A percentile compares a stretch with the other conserved stretches of the same genome.
These are phyloP conservation scores for Scaptomyza cyrtandrae DNA, from an alignment of 2,888 invertebrate species.

Conservation along the genomic window DNA sequence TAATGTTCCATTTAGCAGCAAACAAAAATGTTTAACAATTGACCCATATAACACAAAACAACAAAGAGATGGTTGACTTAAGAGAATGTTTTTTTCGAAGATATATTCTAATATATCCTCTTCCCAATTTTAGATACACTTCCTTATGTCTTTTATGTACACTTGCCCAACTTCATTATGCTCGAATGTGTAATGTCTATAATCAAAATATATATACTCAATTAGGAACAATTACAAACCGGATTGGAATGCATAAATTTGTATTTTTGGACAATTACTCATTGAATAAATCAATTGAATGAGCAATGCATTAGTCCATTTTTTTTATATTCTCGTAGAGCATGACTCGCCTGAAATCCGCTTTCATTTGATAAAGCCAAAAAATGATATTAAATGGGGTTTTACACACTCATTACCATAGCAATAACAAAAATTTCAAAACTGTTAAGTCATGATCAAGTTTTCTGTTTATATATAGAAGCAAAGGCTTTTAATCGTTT, in stretches of 20 bases:
- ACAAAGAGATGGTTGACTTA: background rate
- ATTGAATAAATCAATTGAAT: conserved; percentile 20
- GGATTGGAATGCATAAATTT: conserved; percentile 32
- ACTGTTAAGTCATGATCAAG: conserved; percentile 44
- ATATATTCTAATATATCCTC: no score
- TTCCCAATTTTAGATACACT: background rate
- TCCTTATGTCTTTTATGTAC: background rate
- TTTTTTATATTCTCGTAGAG: conserved; percentile 17
- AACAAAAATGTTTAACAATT: background rate
- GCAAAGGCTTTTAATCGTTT: conserved; percentile 24
- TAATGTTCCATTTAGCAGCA: conserved; percentile 37
- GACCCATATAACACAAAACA: background rate
- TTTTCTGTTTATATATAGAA: conserved; percentile 17
- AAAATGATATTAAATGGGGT: conserved; percentile 29
- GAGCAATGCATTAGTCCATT: conserved; percentile 33
- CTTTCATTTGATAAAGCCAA: conserved; percentile 12
- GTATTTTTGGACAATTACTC: conserved; percentile 22
- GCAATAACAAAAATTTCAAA: conserved; percentile 15
- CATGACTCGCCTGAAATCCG: conserved; percentile 44
- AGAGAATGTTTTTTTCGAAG: background rate
- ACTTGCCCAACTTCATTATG: background rate
- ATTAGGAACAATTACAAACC: conserved; percentile 34
- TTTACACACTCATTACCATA: conserved; percentile 34
- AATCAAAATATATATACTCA: conserved; percentile 18
- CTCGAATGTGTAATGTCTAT: background rate